Evolutionary conservation across 2,797 vertebrate species (phyloP), one percentile per base, ranked within the genome.

Genomic region (Neosilurus hyrtlii): DNA sequence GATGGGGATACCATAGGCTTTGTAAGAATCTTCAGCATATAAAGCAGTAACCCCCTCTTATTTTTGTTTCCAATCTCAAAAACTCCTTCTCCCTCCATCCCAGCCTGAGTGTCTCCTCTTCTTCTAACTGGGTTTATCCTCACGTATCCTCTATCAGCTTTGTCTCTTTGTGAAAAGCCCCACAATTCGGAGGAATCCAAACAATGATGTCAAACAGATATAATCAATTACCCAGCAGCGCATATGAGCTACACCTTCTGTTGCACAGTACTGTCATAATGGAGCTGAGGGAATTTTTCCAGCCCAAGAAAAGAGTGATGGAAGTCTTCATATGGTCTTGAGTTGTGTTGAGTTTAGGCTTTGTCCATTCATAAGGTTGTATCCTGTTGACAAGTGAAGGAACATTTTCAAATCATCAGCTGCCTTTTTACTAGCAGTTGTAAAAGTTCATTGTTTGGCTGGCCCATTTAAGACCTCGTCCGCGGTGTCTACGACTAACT

Each of bases 361-460:
- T 83, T 83, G 81, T 85, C 79, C 57, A 57, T 66, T 81, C 51
- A 57, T 65, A 43, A 68, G 61, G 54, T 54, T 80, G 81, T 68
- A 75, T 79, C 77, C 79, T 61, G 30, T 65, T 51, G 75, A 67
- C 52, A 37, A 70, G 68, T 43, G 79, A 73, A 78, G 79, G 78
- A 82, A 57, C 52, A 85, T 88, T 90, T 90, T 92, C 91, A 89
- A 86, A 90, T 92, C 90, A 92, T 92, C 87, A 90, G 83, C 87
- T 87, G 86, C 88, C 85, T 89, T 90, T 91, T 94, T 93, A 73
- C 81, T 63, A 83, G 82, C 37, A 92, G 91, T 95, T 95, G 95
- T 91, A 94, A 91, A 93, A 93, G 93, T 93, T 94, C 94, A 91
- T 95, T 95, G 93, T 96, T 93, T 94, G 89, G 79, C 83, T 49